Evolutionary conservation across 1,140 invertebrate species (phyloP), one percentile per base, ranked within the genome.

Genomic region (Leptopilina boulardi): DNA sequence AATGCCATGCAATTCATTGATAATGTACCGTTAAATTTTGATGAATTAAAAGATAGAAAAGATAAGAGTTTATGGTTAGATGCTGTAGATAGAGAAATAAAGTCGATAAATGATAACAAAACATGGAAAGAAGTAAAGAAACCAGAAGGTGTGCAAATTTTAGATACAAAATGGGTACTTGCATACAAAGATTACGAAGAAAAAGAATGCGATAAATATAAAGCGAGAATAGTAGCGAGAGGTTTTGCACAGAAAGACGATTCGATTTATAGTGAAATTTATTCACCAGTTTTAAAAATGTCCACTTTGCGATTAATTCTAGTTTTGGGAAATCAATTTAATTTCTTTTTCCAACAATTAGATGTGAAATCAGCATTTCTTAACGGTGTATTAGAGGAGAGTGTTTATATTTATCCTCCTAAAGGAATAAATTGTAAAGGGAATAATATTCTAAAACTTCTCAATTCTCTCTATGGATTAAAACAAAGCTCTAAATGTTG

Each of bases 391-490:
- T 15, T 70, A 4, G 13, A 30, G 0, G 66, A 70, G 10, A 30
- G 15, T 21, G 15, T 70, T 11, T 70, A 70, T 30, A 70, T 70
- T 5, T 26, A 70, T n/a, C 76, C 2, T 76, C 80, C 8, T 66
- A 73, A n/a, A 11, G n/a, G 44, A 59, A 59, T 79, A 51, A 54
- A 51, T 5, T 44, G 26, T 74, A 71, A 71, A 44, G 80, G 13
- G 70, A 83, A 78, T 13, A 5, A 70, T 13, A 83, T 87, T 19
- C 87, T 83, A 72, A 77, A 73, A 42, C 72, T 89, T 0, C 84
- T 87, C 8, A 87, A 87, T 66, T 47, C 87, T 3, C 73, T 89
- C n/a, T 89, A 91, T 83, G 88, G 88, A n/a, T n/a, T n/a, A n/a
- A n/a, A n/a, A n/a, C n/a, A n/a, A n/a, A n/a, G n/a, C n/a, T n/a